Base-by-base conservation (phyloP, 2,888 invertebrate species). In the Tricholauxania praeusta region DNA sequence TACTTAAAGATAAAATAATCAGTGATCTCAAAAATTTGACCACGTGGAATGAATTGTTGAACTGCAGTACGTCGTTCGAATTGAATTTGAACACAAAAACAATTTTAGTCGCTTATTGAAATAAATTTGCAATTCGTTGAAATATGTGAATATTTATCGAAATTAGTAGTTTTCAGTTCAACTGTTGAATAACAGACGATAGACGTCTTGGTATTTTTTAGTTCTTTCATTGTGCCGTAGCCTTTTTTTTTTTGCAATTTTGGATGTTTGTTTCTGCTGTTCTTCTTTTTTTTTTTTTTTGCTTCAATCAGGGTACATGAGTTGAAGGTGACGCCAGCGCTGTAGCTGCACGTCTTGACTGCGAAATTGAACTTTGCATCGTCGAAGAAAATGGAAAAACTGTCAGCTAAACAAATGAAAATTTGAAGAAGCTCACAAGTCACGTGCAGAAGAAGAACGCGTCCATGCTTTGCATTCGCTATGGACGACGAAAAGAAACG, bases 401-500 rank as follows among this genome's bases (percentile, higher is more conserved):
- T 64, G 64, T 51, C 64, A 64, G 64, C 32, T 51, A 64, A 51
- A 64, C 64, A 64, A 49, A 64, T 64, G 64, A 64, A 28, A 48
- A 39, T 64, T 63, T 64, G 64, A 49, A 51, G 64, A 6, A 64
- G 64, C 49, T 19, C 51, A 49, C 64, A 51, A 51, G 64, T 64
- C 64, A 64, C 64, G 64, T 64, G 64, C 64, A 51, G 64, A 19
- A 17, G 60, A 39, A 39, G 32, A 39, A 19, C 47, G 63, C 15
- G 63, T 63, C 63, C 63, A 63, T 63, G 63, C 48, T 64, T 64
- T 51, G 64, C 64, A 64, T 64, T 64, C 51, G 39, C 39, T 39
- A 39, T 39, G 49, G 15, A 60, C 28, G 12, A 60, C 0, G 59
- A n/a, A 59, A 14, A 59, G 17, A 5, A 22, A 59, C 28, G 22